Percentiles rank a stretch among this genome's conserved stretches.
Evolutionary conservation across 2,113 vertebrate genomes (phyloP).

Genomic region (Entomyzon cyanotis): DNA sequence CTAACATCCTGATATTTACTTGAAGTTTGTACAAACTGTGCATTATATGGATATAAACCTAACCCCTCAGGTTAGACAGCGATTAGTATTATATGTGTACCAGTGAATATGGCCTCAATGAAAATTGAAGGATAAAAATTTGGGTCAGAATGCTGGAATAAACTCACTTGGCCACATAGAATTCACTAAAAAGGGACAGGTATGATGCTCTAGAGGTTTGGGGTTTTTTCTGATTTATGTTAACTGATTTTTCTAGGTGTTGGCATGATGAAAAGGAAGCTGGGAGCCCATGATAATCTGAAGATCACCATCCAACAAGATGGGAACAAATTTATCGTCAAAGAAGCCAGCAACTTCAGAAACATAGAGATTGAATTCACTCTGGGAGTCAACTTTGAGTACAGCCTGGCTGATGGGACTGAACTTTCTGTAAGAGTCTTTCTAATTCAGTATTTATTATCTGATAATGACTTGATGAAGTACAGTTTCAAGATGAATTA

Average conservation of each 20-base stretch:
- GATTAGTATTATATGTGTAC: not conserved
- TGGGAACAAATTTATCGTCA: slow-evolving; percentile 84
- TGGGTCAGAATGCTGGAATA: not conserved
- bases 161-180: not conserved
- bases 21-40: not conserved
- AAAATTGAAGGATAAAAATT: not conserved
- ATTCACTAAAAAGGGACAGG: not conserved
- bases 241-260: slow-evolving; percentile 72
- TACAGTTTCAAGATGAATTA: not conserved
- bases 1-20: not conserved
- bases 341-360: slow-evolving; percentile 88
- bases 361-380: slow-evolving; percentile 84
- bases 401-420: slow-evolving; percentile 88
- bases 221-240: not conserved
- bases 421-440: slow-evolving; percentile 81
- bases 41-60: not conserved
- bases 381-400: slow-evolving; percentile 81
- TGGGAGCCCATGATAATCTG: slow-evolving; percentile 87
- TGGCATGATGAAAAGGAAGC: slow-evolving; percentile 85
- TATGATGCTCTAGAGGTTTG: not conserved
- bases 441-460: not conserved
- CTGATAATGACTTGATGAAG: not conserved
- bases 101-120: not conserved
- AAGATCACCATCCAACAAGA: slow-evolving; percentile 85
- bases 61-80: not conserved